phyloP scores from a whole-genome alignment of 2,888 invertebrate species.

The Pantelozetes paolii region DNA sequence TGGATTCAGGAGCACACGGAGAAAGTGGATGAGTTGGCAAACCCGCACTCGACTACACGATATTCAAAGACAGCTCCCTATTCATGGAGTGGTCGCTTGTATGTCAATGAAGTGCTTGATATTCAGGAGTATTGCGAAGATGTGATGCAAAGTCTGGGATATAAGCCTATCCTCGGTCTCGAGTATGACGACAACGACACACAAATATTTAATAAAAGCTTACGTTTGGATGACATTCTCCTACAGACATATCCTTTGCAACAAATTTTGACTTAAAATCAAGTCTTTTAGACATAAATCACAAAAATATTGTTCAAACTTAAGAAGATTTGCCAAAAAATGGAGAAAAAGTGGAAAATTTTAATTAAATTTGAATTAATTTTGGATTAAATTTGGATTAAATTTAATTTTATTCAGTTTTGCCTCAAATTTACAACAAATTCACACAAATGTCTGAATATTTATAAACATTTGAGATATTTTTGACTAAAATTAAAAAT shows the following conservation, averaged over 20 bases:
- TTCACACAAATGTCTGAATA: too few relatives aligned
- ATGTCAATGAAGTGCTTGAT: slow-evolving; percentile 6
- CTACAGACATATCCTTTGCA: not conserved
- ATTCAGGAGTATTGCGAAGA: slow-evolving; percentile 24
- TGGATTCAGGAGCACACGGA: slow-evolving; percentile 32
- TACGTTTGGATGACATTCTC: not conserved
- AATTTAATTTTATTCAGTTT: too few relatives aligned
- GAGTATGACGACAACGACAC: slow-evolving; percentile 14
- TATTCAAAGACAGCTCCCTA: not conserved
- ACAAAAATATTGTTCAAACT: too few relatives aligned
- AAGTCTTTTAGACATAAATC: too few relatives aligned
- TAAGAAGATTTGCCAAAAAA: too few relatives aligned
- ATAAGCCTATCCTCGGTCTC: not conserved
- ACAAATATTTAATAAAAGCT: not conserved
- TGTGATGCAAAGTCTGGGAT: slow-evolving; percentile 35
- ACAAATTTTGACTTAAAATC: too few relatives aligned
- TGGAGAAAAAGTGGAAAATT: too few relatives aligned
- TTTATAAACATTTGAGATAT: too few relatives aligned
- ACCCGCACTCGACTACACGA: slow-evolving; percentile 39
- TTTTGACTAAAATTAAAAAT: too few relatives aligned
- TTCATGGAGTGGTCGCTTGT: not conserved
- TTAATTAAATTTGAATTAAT: too few relatives aligned
- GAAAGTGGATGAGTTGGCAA: not conserved
- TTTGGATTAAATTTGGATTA: too few relatives aligned
- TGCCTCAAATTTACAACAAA: too few relatives aligned